phyloP scores from a whole-genome alignment of 1,140 invertebrate species.

The Xylocopa sonorina region DNA sequence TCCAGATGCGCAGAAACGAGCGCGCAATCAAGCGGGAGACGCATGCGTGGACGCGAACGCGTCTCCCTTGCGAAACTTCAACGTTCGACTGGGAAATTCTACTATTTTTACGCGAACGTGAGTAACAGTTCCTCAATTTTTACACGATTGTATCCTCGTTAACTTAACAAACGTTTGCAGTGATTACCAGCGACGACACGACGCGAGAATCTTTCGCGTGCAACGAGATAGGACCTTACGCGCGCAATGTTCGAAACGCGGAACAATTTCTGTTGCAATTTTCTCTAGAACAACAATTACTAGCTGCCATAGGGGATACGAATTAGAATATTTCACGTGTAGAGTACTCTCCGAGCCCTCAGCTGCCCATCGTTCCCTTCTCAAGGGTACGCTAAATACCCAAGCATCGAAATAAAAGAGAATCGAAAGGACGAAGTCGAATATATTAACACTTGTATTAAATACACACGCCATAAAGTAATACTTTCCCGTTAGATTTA shows the following conservation, averaged over 20 bases:
- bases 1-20: not conserved
- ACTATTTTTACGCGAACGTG: not conserved
- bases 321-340: conserved; percentile 67
- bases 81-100: not conserved
- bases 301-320: conserved; percentile 71
- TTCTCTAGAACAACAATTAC: conserved; percentile 68
- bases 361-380: conserved; percentile 71
- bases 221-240: not conserved
- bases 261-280: not conserved
- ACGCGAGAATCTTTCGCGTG: not conserved
- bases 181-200: not conserved
- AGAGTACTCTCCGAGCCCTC: conserved; percentile 61
- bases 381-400: conserved; percentile 43
- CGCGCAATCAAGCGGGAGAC: conserved; percentile 2
- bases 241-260: not conserved
- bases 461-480: no score
- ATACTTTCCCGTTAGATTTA: conserved; percentile 6
- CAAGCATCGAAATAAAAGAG: no score
- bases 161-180: no score
- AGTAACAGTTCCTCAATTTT: not conserved
- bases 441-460: no score
- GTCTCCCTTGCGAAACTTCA: not conserved
- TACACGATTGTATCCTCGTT: not conserved
- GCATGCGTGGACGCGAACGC: not conserved
- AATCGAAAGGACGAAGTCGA: no score